Percentiles rank a stretch among this genome's conserved stretches.
These are phyloP conservation scores for Drosophila teissieri DNA, from an alignment of 1,140 invertebrate species.

Conservation along the genomic window DNA sequence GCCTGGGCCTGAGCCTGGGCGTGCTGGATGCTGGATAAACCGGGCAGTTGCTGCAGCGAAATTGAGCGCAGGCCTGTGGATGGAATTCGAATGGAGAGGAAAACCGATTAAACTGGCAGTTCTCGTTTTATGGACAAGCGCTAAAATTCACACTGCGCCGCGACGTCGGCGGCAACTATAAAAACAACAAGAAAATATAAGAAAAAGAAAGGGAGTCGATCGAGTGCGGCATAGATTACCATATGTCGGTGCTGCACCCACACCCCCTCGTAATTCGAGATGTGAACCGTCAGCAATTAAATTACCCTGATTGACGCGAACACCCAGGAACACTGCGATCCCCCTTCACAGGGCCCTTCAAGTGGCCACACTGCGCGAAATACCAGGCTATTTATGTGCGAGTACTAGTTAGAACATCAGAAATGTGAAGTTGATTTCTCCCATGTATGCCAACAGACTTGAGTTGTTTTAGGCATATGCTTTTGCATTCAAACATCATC, in stretches of 20 bases:
- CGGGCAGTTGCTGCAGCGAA: conserved; percentile 72
- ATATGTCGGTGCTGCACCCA: conserved; percentile 50
- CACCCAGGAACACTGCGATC: conserved; percentile 58
- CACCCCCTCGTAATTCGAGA: conserved; percentile 54
- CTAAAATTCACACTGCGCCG: conserved; percentile 73
- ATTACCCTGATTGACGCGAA: conserved; percentile 78
- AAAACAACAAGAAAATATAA: conserved; percentile 21
- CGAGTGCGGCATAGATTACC: conserved; percentile 38
- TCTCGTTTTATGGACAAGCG: conserved; percentile 62
- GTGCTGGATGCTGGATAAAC: conserved; percentile 66
- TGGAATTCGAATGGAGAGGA: conserved; percentile 11
- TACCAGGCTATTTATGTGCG: no score
- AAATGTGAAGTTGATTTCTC: no score
- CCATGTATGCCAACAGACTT: no score
- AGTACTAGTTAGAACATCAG: no score
- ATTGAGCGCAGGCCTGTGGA: conserved; percentile 75
- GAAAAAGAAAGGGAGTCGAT: conserved; percentile 15
- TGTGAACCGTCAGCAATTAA: conserved; percentile 54
- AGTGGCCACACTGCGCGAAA: conserved; percentile 17
- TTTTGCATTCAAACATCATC: no score
- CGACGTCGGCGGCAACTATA: conserved; percentile 56
- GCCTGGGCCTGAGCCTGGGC: conserved; percentile 9
- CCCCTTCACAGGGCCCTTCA: conserved; percentile 15
- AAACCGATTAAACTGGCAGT: conserved; percentile 62
- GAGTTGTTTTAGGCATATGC: no score